These are phyloP conservation scores for Hofmannophila pseudospretella DNA, from an alignment of 2,888 invertebrate genomes.

Conservation along the genomic window DNA sequence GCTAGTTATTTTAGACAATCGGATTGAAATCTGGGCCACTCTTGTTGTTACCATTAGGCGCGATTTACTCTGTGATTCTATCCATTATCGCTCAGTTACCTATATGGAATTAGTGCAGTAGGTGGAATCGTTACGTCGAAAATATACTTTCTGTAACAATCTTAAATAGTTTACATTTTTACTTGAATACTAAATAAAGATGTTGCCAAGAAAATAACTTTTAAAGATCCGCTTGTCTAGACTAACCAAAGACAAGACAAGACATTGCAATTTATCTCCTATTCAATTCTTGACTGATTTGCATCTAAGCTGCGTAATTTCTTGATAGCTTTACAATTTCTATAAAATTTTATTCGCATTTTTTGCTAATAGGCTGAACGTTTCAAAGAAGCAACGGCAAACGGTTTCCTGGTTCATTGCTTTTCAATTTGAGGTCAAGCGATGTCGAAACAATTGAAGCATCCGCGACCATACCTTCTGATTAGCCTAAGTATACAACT, in stretches of 20 bases:
- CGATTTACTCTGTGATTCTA: constrained; percentile 19
- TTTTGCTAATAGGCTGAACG: no score
- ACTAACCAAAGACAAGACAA: constrained; percentile 2
- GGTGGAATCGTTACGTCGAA: constrained; percentile 6
- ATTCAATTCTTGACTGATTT: constrained; percentile 14
- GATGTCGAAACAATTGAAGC: constrained; percentile 3
- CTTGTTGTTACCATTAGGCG: constrained; percentile 22
- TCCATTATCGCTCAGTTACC: constrained; percentile 34
- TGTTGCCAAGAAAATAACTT: no score
- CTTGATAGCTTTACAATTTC: neutral
- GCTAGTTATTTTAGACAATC: constrained; percentile 34
- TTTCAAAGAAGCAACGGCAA: neutral
- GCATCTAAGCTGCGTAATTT: constrained; percentile 4
- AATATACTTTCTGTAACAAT: no score
- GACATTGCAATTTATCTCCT: constrained; percentile 6
- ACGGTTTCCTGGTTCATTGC: neutral
- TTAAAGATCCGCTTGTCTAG: neutral
- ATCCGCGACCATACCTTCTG: constrained; percentile 1
- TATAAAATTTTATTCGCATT: neutral
- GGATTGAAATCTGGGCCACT: constrained; percentile 31
- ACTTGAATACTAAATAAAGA: no score
- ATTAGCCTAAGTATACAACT: constrained; percentile 12
- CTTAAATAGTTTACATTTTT: no score
- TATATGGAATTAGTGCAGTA: constrained; percentile 14
- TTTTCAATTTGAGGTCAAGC: neutral